Conservation (phyloP, 2,888 invertebrate species). For the Crocallis elinguaria region DNA sequence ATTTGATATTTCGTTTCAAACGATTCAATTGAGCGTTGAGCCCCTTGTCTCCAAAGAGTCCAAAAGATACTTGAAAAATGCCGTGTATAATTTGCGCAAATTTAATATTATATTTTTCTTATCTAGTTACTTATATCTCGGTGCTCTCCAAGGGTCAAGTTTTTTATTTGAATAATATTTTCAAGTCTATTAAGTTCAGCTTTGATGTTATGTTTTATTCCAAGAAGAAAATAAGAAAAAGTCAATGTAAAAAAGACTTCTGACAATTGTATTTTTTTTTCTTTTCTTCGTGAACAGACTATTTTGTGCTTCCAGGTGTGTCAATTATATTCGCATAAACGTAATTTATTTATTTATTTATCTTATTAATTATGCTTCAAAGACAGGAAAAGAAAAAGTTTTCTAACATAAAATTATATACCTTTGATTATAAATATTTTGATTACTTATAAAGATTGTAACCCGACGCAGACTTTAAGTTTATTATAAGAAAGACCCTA, state of each 20-base stretch:
- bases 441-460: no score
- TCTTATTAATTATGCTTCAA: no score
- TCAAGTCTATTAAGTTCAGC: slow-evolving; percentile 30
- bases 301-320: no score
- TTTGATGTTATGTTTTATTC: slow-evolving; percentile 33
- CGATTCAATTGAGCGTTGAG: background rate
- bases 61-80: slow-evolving; percentile 15
- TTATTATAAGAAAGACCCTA: no score
- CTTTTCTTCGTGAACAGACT: no score
- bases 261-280: no score
- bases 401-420: no score
- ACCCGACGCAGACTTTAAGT: no score
- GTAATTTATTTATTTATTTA: no score
- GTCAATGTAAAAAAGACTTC: background rate
- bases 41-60: background rate
- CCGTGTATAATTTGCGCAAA: slow-evolving; percentile 24
- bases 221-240: slow-evolving; percentile 1
- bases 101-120: slow-evolving; percentile 8
- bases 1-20: slow-evolving; percentile 1
- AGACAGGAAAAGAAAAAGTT: no score
- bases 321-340: no score
- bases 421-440: no score
- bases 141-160: slow-evolving; percentile 2
- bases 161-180: slow-evolving; percentile 33
- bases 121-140: background rate